These are phyloP conservation scores for Rhadinocentrus ornatus DNA, from an alignment of 2,797 vertebrate genomes.

Conservation along the genomic window DNA sequence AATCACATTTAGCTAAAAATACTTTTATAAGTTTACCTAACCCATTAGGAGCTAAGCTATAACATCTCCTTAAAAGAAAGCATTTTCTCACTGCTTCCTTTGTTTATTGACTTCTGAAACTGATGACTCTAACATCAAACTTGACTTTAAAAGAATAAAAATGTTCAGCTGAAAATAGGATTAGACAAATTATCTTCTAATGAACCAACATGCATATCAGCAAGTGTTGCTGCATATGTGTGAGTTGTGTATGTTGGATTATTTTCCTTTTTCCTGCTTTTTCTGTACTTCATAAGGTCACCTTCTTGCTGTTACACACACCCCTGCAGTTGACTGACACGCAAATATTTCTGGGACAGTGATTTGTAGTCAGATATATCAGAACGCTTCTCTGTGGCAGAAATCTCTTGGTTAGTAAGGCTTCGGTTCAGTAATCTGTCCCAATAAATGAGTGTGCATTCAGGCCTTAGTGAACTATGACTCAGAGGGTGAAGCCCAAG, in stretches of 20 bases:
- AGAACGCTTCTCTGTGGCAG: conserved; percentile 44
- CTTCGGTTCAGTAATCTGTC: conserved; percentile 47
- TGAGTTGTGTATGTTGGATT: background rate
- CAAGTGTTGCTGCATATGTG: background rate
- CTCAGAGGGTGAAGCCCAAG: conserved; percentile 63
- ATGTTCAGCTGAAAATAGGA: conserved; percentile 39
- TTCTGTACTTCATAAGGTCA: background rate
- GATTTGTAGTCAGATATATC: conserved; percentile 41
- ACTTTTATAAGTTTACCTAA: background rate
- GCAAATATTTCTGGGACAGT: conserved; percentile 31
- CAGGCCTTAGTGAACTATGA: conserved; percentile 63
- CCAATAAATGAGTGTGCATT: conserved; percentile 46
- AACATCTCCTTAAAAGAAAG: background rate
- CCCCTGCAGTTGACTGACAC: conserved; percentile 17
- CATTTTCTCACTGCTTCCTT: background rate
- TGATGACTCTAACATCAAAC: conserved; percentile 38
- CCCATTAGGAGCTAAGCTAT: background rate
- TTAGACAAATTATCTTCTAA: conserved; percentile 38
- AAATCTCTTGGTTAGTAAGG: conserved; percentile 52
- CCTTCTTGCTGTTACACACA: conserved; percentile 6
- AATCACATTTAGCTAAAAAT: background rate
- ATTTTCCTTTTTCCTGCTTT: background rate
- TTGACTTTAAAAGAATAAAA: conserved; percentile 28
- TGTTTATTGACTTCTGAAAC: conserved; percentile 17
- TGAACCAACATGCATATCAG: background rate